Evolutionary conservation across 2,888 invertebrate species (phyloP), one percentile per base, ranked within the genome.

Genomic region (Phyllotreta striolata): DNA sequence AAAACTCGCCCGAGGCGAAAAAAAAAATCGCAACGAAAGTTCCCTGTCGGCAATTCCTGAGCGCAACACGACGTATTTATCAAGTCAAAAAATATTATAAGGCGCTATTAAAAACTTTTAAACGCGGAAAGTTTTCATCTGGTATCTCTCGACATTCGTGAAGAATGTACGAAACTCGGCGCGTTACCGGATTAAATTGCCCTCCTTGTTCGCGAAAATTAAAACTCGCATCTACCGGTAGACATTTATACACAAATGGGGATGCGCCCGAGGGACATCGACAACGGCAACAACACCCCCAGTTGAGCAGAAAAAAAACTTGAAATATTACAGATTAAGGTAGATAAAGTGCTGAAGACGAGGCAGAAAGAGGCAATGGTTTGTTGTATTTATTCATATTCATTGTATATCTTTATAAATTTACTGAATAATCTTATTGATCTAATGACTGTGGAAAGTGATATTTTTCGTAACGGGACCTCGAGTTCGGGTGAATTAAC

Each of bases 181-280:
- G 60, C 64, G 62, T 67, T 66, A 66, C 67, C 65, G 63, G 66
- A 67, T 67, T 68, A 67, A 67, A 69, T 67, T 64, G 62, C 67
- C 24, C 24, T 24, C 24, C 66, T 55, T 68, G 68, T 66, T 68
- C 57, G 55, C 63, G 58, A 66, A 66, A 70, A 71, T 71, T 71
- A 71, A 64, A 71, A 58, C 66, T 67, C 64, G 67, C 66, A 70
- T 69, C 68, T 57, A 65, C 41, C 43, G 24, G 14, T 34, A 55
- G 55, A 55, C 55, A n/a, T 55, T 55, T 41, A 24, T 24, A 34
- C 34, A 55, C 54, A 38, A 55, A 55, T 38, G 55, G 54, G 24
- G 49, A 49, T 14, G 12, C 37, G 49, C 49, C 49, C 49, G 4
- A 49, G 49, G 37, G 49, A 49, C 35, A 49, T 35, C 44, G 44